A percentile compares a stretch with the other conserved stretches of the same genome.
phyloP scores from a whole-genome alignment of 2,888 invertebrate genomes.

The Gnatocerus cornutus region DNA sequence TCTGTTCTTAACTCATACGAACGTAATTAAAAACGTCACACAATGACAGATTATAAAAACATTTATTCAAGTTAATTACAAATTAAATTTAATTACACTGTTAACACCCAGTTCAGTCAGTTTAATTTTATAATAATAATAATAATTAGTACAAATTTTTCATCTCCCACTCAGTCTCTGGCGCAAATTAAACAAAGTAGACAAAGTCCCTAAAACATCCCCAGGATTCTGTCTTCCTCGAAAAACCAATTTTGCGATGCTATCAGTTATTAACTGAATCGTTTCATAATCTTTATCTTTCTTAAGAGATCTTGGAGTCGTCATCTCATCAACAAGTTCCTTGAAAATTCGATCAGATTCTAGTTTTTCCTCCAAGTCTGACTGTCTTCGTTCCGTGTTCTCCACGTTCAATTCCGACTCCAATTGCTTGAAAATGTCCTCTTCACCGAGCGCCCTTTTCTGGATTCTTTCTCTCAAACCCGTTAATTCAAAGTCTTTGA shows the following conservation, averaged over 20 bases:
- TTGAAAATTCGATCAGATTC: conserved; percentile 65
- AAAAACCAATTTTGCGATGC: conserved; percentile 65
- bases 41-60: too few species aligned
- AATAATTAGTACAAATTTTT: too few species aligned
- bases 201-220: conserved; percentile 66
- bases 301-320: conserved; percentile 51
- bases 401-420: conserved; percentile 61
- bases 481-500: neutral
- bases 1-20: too few species aligned
- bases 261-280: conserved; percentile 64
- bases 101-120: too few species aligned
- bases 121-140: too few species aligned
- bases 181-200: conserved; percentile 66
- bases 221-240: conserved; percentile 63
- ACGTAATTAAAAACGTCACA: too few species aligned
- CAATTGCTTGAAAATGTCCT: conserved; percentile 63
- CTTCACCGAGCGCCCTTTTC: conserved; percentile 54
- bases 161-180: conserved; percentile 48
- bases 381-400: conserved; percentile 51
- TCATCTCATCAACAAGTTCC: conserved; percentile 65
- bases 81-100: too few species aligned
- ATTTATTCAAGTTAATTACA: too few species aligned
- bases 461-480: neutral
- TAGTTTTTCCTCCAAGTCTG: conserved; percentile 58
- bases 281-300: conserved; percentile 60